Conservation (phyloP, 2,888 invertebrate genomes). For the Ectemnius cavifrons region DNA sequence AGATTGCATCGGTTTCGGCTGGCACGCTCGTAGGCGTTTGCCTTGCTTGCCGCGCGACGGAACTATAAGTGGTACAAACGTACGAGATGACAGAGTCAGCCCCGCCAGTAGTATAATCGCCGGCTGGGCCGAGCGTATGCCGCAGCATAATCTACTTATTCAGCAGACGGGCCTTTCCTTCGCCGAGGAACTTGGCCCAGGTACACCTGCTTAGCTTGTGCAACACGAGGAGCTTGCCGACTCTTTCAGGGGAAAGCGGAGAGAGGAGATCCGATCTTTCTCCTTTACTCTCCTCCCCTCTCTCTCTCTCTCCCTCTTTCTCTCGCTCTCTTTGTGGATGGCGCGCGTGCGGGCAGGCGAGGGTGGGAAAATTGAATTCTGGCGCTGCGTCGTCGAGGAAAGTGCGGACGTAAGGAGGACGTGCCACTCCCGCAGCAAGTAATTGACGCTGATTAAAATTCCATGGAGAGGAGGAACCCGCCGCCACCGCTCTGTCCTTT, state of each 20-base stretch:
- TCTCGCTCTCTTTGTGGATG: not conserved
- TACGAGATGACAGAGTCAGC: conserved; percentile 3
- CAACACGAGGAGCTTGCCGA: conserved; percentile 20
- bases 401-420: conserved; percentile 55
- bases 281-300: too few relatives aligned
- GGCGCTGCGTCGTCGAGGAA: conserved; percentile 57
- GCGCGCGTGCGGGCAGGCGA: conserved; percentile 18
- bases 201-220: conserved; percentile 14
- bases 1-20: conserved; percentile 52
- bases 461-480: conserved; percentile 50
- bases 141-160: conserved; percentile 1
- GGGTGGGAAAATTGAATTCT: conserved; percentile 66
- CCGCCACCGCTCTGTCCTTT: conserved; percentile 24
- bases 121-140: not conserved
- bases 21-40: conserved; percentile 10
- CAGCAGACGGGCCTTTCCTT: not conserved
- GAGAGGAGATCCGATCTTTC: too few relatives aligned
- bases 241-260: too few relatives aligned
- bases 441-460: conserved; percentile 73
- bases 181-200: conserved; percentile 3
- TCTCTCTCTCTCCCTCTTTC: too few relatives aligned
- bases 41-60: conserved; percentile 20
- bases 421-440: conserved; percentile 59
- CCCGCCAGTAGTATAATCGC: conserved; percentile 6
- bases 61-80: conserved; percentile 8